Evolutionary conservation across 1,140 invertebrate species (phyloP), one percentile per base, ranked within the genome.

Genomic region (Drosophila erecta): DNA sequence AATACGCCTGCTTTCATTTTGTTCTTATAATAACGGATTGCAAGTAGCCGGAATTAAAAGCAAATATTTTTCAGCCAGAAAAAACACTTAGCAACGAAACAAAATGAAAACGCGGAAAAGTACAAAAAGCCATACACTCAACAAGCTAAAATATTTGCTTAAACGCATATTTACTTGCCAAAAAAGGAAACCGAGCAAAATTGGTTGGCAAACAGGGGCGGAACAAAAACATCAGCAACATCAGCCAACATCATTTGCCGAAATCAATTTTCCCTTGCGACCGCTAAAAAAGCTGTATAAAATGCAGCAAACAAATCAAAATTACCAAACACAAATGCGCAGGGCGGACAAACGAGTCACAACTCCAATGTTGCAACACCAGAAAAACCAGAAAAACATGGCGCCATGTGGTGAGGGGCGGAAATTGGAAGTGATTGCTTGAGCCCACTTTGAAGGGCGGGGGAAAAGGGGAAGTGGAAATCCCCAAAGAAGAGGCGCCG

Each of bases 271-370:
- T 79, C 55, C 66, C 14, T 66, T 79, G 49, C 54, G 38, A 35
- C 33, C 44, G 33, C 35, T 1, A 4, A 15, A 44, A 50, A 64
- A 79, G 54, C 8, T 30, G 73, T 81, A 53, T 62, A 47, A 65
- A 86, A 74, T 76, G 71, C 75, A 83, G 84, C 71, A 76, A 72
- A 89, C 76, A 83, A 89, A 87, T 86, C 83, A 86, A 76, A 89
- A 89, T 89, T 83, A 87, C 77, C 79, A 81, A 79, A 79, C 56
- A 76, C 62, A 70, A 81, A 80, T 64, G 66, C 55, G 53, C 54
- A 62, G 53, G 50, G 33, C 14, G 37, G 11, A 33, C 6, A 12
- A 11, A 6, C 14, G 15, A 20, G 46, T 24, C 47, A 54, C 20
- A 50, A 30, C 30, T 30, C 7, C 37, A 14, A 38, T 53, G 27